Conservation (phyloP, 2,888 invertebrate species). For the Spisula subtruncata region DNA sequence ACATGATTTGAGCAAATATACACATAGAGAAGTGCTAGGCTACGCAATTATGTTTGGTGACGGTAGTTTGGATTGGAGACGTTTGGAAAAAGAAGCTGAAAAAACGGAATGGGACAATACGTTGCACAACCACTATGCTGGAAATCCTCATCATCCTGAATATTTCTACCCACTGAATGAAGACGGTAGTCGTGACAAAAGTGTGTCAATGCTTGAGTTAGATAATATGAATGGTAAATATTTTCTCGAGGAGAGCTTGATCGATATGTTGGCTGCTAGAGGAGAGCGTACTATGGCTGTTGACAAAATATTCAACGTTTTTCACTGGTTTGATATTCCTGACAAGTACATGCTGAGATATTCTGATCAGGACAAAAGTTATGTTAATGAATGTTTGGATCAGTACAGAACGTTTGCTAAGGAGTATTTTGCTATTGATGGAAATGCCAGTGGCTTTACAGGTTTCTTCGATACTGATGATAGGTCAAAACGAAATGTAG, state of each 20-base stretch:
- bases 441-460: not conserved
- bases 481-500: not conserved
- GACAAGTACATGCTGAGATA: slow-evolving; percentile 56
- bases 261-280: slow-evolving; percentile 67
- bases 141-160: slow-evolving; percentile 71
- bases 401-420: slow-evolving; percentile 38
- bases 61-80: slow-evolving; percentile 45
- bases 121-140: slow-evolving; percentile 59
- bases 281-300: slow-evolving; percentile 18
- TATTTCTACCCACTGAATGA: slow-evolving; percentile 58
- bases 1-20: slow-evolving; percentile 70
- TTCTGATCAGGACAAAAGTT: slow-evolving; percentile 48
- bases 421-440: slow-evolving; percentile 33
- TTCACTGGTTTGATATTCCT: slow-evolving; percentile 62
- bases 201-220: slow-evolving; percentile 41
- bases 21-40: slow-evolving; percentile 62
- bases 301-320: slow-evolving; percentile 56
- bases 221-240: slow-evolving; percentile 42
- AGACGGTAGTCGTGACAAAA: slow-evolving; percentile 50
- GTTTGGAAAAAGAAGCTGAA: slow-evolving; percentile 53
- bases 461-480: not conserved
- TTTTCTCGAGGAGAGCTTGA: slow-evolving; percentile 60
- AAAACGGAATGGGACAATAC: slow-evolving; percentile 59
- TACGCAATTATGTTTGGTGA: slow-evolving; percentile 70
- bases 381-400: slow-evolving; percentile 35